Base-by-base conservation (phyloP, 2,113 vertebrate species). In the Brachyhypopomus gauderio region DNA sequence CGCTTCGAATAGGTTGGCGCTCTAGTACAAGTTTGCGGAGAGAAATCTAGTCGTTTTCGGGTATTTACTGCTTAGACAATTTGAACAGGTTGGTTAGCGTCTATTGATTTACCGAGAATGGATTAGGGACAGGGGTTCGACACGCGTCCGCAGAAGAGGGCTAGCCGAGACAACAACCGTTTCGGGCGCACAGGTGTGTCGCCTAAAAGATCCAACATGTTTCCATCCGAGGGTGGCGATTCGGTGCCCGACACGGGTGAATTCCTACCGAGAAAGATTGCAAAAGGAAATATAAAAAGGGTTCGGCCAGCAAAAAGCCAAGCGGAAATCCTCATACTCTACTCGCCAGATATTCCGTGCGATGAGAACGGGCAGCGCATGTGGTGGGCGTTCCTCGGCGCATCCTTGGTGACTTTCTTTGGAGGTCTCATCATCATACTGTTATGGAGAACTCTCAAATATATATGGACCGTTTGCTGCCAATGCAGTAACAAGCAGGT, bases 341-440 rank as follows among this genome's bases (percentile, higher is more conserved):
- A 95, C 83, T 95, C 95, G 75, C 88, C 95, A 88, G 97, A 98
- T 85, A 94, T 97, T 92, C 96, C 94, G 84, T 99, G 97, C 89
- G 97, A 98, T 94, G 95, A 90, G 89, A 94, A 94, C 80, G 96
- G 95, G 85, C 96, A 95, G 93, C 94, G 96, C 85, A 98, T 99
- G 98, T 99, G 96, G 98, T 98, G 98, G 98, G 96, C 94, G 89
- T 96, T 95, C 90, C 95, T 99, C 86, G 97, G 97, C 90, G 98
- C 97, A 3, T 99, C 97, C 89, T 98, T 99, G 97, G 96, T 99
- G 91, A 99, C 97, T 92, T 99, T 99, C 94, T 99, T 99, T 88
- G 97, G 98, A 87, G 98, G 98, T 76, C 97, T 99, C 83, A 98
- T 99, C 91, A 98, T 99, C 89, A 99, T 99, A 91, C 92, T 99